Percentiles rank a stretch among this genome's conserved stretches.
These are phyloP conservation scores for Chrysolina haemoptera DNA, from an alignment of 2,888 invertebrate species.

Conservation along the genomic window DNA sequence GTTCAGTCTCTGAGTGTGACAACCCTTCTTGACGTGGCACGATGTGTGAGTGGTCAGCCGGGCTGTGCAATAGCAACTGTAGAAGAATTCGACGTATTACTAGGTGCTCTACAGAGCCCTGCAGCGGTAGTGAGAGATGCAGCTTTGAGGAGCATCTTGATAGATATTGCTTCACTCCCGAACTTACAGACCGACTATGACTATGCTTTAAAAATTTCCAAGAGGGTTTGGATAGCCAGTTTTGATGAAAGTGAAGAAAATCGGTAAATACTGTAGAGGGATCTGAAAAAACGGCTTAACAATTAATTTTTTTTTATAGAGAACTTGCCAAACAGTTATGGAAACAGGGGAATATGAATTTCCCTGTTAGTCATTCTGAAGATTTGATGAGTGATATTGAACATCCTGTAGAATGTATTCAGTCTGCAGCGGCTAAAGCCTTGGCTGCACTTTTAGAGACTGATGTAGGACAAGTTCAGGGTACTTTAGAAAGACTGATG, in stretches of 20 bases:
- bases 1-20: constrained; percentile 85
- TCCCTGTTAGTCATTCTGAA: constrained; percentile 72
- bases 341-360: constrained; percentile 72
- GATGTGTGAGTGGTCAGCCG: constrained; percentile 79
- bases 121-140: constrained; percentile 84
- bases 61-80: constrained; percentile 76
- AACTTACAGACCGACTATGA: constrained; percentile 74
- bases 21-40: constrained; percentile 86
- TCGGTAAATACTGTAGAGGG: constrained; percentile 65
- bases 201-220: constrained; percentile 76
- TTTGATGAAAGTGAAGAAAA: constrained; percentile 87
- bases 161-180: constrained; percentile 77
- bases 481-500: constrained; percentile 78
- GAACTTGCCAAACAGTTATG: constrained; percentile 76
- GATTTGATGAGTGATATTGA: constrained; percentile 80
- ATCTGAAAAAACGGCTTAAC: not conserved
- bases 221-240: constrained; percentile 87
- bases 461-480: constrained; percentile 72
- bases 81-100: constrained; percentile 83
- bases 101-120: constrained; percentile 84
- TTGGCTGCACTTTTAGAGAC: constrained; percentile 79
- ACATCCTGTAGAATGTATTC: constrained; percentile 86
- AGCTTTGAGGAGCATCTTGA: constrained; percentile 80
- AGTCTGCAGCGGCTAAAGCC: constrained; percentile 87
- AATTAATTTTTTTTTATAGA: not conserved